phyloP scores from a whole-genome alignment of 2,888 invertebrate species.

The Aphrophora alni region DNA sequence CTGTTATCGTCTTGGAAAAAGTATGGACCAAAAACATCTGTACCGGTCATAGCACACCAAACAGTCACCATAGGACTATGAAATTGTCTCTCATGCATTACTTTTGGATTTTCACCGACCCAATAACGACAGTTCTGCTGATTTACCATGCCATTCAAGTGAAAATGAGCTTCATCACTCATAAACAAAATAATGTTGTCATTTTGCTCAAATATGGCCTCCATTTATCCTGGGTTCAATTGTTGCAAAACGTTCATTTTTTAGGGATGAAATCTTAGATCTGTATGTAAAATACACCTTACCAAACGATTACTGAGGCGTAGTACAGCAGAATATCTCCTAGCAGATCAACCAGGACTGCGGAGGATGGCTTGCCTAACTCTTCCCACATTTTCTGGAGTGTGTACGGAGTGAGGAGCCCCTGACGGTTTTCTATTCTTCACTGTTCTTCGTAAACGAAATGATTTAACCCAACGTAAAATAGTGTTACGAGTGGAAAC shows the following conservation, averaged over 20 bases:
- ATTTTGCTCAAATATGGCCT: too few species aligned
- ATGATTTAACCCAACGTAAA: background rate
- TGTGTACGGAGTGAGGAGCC: background rate
- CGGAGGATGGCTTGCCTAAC: background rate
- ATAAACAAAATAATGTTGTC: background rate
- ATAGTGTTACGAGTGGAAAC: background rate
- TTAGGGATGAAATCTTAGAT: background rate
- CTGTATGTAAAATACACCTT: background rate
- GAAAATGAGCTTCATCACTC: too few species aligned
- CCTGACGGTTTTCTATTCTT: background rate
- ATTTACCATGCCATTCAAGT: too few species aligned
- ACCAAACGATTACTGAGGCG: background rate
- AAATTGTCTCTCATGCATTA: background rate
- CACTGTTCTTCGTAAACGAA: background rate
- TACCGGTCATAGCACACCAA: background rate
- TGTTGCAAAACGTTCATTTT: background rate
- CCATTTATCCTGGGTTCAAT: background rate
- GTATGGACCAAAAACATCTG: background rate
- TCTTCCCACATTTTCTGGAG: slow-evolving; percentile 11
- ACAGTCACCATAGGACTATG: background rate
- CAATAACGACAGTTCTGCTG: too few species aligned
- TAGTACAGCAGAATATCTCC: background rate
- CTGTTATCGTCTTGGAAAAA: too few species aligned
- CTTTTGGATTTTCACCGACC: background rate
- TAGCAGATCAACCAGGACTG: background rate